These are phyloP conservation scores for Apogon talboti DNA, from an alignment of 2,797 vertebrate species.

Conservation along the genomic window DNA sequence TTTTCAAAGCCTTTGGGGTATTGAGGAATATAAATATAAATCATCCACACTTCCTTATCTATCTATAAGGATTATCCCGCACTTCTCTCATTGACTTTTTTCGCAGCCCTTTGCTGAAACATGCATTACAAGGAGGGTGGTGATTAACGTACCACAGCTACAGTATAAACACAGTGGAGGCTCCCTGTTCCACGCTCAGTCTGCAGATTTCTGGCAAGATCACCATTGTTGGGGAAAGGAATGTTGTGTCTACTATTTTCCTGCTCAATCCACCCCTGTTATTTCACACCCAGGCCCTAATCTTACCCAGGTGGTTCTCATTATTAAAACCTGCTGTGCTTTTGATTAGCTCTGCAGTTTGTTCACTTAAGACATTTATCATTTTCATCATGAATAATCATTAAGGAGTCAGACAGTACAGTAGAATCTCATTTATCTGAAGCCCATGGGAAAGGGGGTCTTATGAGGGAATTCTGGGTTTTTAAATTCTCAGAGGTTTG, in stretches of 20 bases:
- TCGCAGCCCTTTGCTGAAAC: constrained; percentile 78
- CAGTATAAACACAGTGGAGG: constrained; percentile 83
- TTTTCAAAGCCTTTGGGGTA: constrained; percentile 23
- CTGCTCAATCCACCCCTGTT: constrained; percentile 84
- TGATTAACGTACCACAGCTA: constrained; percentile 83
- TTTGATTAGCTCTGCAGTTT: constrained; percentile 82
- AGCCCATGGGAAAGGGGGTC: constrained; percentile 31
- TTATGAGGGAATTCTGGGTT: constrained; percentile 10
- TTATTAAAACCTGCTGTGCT: constrained; percentile 86
- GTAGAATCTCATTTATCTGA: constrained; percentile 56
- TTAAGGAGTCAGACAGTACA: constrained; percentile 70
- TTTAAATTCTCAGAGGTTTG: constrained; percentile 25
- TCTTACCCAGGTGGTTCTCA: constrained; percentile 85
- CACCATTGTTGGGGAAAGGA: constrained; percentile 84
- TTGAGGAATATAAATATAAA: constrained; percentile 42
- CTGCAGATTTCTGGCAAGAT: constrained; percentile 86
- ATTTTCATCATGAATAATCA: constrained; percentile 84
- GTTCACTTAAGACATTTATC: constrained; percentile 82
- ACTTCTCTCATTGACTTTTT: constrained; percentile 73
- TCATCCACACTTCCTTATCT: constrained; percentile 58
- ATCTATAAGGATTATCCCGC: constrained; percentile 65
- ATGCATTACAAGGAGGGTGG: constrained; percentile 80
- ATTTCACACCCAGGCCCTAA: constrained; percentile 87
- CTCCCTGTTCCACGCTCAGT: constrained; percentile 79
- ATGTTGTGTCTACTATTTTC: constrained; percentile 87